A percentile compares a stretch with the other conserved stretches of the same genome.
phyloP scores from a whole-genome alignment of 2,888 invertebrate species.

The Pecten maximus region DNA sequence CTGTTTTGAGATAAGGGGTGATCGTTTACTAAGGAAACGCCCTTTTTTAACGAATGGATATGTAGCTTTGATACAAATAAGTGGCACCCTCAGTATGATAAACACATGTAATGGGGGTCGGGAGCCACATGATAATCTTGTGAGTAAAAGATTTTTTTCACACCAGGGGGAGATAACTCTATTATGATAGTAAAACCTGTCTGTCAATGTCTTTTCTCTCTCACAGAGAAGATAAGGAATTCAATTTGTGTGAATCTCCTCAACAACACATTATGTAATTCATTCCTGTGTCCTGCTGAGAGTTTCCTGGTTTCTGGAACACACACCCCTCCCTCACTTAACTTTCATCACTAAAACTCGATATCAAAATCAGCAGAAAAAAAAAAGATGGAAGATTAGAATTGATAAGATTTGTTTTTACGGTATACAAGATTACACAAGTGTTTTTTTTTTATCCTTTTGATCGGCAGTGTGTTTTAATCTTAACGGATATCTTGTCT shows the following conservation, averaged over 20 bases:
- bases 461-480: background rate
- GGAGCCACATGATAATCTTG: background rate
- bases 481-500: background rate
- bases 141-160: slow-evolving; percentile 3
- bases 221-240: background rate
- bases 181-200: slow-evolving; percentile 10
- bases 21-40: slow-evolving; percentile 22
- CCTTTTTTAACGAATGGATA: slow-evolving; percentile 9
- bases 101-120: background rate
- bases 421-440: background rate
- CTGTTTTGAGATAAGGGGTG: background rate
- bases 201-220: background rate
- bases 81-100: background rate
- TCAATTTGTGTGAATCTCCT: background rate
- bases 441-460: background rate
- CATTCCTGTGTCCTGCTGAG: background rate
- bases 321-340: background rate
- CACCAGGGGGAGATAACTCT: slow-evolving; percentile 16
- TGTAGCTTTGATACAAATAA: background rate
- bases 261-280: background rate
- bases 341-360: slow-evolving; percentile 22
- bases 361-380: background rate
- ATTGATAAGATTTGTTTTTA: background rate
- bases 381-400: background rate
- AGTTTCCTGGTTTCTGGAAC: background rate